Conservation (phyloP, 2,888 invertebrate genomes). For the Diloba caeruleocephala region DNA sequence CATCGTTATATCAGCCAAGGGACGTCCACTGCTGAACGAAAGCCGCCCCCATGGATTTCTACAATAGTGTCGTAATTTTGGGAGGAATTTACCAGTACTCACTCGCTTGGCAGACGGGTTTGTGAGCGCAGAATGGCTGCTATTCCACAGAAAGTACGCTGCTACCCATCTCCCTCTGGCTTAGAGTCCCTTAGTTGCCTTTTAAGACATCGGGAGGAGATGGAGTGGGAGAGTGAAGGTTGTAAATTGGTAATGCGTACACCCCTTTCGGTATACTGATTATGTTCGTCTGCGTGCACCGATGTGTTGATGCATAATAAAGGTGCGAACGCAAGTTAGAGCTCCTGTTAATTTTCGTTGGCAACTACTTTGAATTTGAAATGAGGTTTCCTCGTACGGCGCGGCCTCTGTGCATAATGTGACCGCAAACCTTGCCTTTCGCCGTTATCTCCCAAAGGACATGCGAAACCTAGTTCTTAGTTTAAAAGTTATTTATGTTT, state of each 20-base stretch:
- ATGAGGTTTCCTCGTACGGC: slow-evolving; percentile 43
- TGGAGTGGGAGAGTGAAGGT: slow-evolving; percentile 14
- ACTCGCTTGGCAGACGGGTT: too few relatives aligned
- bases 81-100: too few relatives aligned
- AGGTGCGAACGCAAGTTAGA: slow-evolving; percentile 10
- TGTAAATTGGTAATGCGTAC: not conserved
- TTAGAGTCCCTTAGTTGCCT: too few relatives aligned
- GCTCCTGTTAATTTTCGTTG: slow-evolving; percentile 42
- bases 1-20: too few relatives aligned
- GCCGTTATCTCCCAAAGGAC: slow-evolving; percentile 44
- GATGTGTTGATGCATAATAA: slow-evolving; percentile 48
- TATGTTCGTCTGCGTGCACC: slow-evolving; percentile 27
- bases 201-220: too few relatives aligned
- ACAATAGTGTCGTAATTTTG: too few relatives aligned
- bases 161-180: too few relatives aligned
- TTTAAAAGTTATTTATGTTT: slow-evolving; percentile 29
- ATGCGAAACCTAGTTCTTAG: slow-evolving; percentile 23
- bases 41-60: too few relatives aligned
- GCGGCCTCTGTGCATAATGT: slow-evolving; percentile 51
- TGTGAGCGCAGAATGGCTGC: too few relatives aligned
- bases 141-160: too few relatives aligned
- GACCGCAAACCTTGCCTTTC: slow-evolving; percentile 34
- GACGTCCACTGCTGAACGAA: too few relatives aligned
- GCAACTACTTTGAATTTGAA: slow-evolving; percentile 51
- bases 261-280: slow-evolving; percentile 8